Evolutionary conservation across 2,888 invertebrate species (phyloP), one percentile per base, ranked within the genome.

Genomic region (Cryptocephalus moraei): DNA sequence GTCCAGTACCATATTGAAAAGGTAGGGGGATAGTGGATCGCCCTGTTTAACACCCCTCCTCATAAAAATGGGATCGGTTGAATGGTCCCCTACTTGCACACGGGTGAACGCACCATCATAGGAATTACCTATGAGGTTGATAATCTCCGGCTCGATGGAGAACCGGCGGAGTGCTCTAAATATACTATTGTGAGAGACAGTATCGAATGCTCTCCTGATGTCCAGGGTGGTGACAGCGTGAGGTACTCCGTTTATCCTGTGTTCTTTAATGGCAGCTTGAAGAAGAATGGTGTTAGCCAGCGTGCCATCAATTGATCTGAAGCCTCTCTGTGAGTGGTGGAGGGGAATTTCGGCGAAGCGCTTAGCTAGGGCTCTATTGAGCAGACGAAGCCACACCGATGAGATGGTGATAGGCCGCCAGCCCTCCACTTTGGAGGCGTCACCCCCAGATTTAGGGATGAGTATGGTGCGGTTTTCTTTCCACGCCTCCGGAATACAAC

Each of bases 11-110:
- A 61, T 11, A 32, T 61, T 60, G 32, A 64, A 61, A 0, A 60
- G 46, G 0, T 59, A 1, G 0, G 61, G 60, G 10, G 66, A 65
- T 10, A 71, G 50, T 0, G 68, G 68, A 49, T 70, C 68, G 0
- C 70, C 71, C 53, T 72, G 72, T 9, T 65, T 60, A 4, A 71
- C 70, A 1, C 69, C 68, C 22, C 64, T 57, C 0, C 12, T 43
- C 3, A 61, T 49, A 1, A 4, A 31, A 8, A 63, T 54, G 4
- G 41, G 22, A 9, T 33, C 33, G 1, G 38, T 46, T 1, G 32
- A 14, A 4, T 38, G 14, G 2, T 3, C 9, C 1, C 49, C 52
- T 3, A 47, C 49, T n/a, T 44, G 48, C 42, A 55, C 49, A 34
- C 33, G 33, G 3, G 56, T 57, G 8, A 45, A 32, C 4, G 49